Percentiles rank a stretch among this genome's conserved stretches.
Evolutionary conservation across 2,113 vertebrate genomes (phyloP).

Genomic region (Camelus bactrianus): DNA sequence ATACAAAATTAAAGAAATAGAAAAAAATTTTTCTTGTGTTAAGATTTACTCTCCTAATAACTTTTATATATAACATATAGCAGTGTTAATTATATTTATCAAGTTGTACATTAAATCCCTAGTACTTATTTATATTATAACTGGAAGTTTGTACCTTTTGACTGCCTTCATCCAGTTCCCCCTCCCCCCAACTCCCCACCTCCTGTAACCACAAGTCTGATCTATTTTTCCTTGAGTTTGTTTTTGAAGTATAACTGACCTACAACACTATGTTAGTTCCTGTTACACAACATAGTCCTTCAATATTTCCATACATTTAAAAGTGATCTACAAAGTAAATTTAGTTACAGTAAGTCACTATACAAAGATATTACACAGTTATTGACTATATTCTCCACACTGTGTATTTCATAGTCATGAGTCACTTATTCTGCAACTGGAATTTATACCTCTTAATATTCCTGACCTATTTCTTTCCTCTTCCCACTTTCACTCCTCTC

Average conservation of each 20-base stretch:
- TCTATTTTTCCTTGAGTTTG: background rate
- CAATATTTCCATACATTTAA: background rate
- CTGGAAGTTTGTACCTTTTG: background rate
- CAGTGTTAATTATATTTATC: background rate
- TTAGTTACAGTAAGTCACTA: background rate
- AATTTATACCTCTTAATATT: too few species aligned
- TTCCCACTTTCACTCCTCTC: too few species aligned
- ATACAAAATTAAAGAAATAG: background rate
- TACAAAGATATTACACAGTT: background rate
- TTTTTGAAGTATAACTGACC: background rate
- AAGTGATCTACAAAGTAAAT: background rate
- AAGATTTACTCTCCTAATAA: background rate
- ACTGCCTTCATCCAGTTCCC: background rate
- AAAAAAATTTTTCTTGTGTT: background rate
- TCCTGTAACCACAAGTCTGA: background rate
- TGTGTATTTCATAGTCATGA: background rate
- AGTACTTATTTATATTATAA: background rate
- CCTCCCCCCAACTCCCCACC: background rate
- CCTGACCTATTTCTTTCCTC: too few species aligned
- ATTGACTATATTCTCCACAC: background rate
- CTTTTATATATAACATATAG: background rate
- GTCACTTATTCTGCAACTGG: too few species aligned
- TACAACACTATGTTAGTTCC: background rate
- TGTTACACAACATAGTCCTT: background rate
- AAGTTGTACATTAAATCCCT: background rate